These are phyloP conservation scores for Mormyrus lacerda DNA, from an alignment of 2,113 vertebrate genomes.

Conservation along the genomic window DNA sequence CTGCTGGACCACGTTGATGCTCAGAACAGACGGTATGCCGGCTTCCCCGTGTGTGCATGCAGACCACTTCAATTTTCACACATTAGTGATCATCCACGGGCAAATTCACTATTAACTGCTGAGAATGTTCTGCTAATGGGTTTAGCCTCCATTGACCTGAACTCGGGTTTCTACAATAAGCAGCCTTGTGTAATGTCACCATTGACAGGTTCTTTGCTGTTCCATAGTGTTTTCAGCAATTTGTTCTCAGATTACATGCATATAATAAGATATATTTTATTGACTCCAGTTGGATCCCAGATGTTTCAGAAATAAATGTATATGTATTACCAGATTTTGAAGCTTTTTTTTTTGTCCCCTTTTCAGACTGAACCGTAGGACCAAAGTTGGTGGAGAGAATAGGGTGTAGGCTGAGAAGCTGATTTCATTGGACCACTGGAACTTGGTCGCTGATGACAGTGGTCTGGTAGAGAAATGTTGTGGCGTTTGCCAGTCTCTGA, in stretches of 20 bases:
- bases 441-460: slow-evolving; percentile 77
- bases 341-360: slow-evolving; percentile 20
- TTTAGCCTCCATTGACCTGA: not conserved
- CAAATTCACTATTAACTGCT: not conserved
- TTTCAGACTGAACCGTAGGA: slow-evolving; percentile 75
- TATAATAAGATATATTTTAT: not conserved
- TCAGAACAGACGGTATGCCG: slow-evolving; percentile 73
- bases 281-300: not conserved
- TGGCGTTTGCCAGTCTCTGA: slow-evolving; percentile 76
- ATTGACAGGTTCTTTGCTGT: not conserved
- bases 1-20: slow-evolving; percentile 80
- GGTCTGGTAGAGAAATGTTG: slow-evolving; percentile 81
- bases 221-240: not conserved
- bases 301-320: not conserved
- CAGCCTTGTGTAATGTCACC: not conserved
- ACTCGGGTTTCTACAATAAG: not conserved
- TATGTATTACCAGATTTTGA: not conserved
- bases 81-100: not conserved
- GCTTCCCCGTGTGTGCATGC: not conserved
- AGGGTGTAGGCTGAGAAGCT: slow-evolving; percentile 65
- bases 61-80: not conserved
- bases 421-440: slow-evolving; percentile 51
- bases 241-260: not conserved
- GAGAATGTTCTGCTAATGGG: not conserved
- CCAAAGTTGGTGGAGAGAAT: slow-evolving; percentile 87